Percentiles rank a stretch among this genome's conserved stretches.
Conservation (phyloP, 2,797 vertebrate genomes). For the Peromyscus eremicus region DNA sequence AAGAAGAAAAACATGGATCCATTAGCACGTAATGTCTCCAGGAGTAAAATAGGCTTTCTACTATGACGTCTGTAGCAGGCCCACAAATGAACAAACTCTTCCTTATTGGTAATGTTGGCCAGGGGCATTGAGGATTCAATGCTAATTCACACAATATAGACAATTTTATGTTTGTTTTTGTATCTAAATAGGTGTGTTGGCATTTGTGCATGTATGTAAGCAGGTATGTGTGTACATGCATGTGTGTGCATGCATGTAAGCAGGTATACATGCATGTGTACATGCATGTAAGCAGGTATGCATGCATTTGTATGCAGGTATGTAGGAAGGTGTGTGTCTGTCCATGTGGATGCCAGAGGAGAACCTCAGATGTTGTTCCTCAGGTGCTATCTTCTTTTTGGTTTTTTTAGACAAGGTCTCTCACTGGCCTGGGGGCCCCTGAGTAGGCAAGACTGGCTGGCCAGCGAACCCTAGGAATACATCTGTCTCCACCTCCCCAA, state of each 20-base stretch:
- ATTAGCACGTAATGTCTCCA: constrained; percentile 79
- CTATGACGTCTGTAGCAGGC: constrained; percentile 69
- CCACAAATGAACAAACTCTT: neutral
- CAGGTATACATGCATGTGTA: too few relatives aligned
- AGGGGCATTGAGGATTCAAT: neutral
- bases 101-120: neutral
- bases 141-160: neutral
- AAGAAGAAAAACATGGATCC: constrained; percentile 79
- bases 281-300: neutral
- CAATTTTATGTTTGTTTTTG: neutral
- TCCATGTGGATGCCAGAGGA: neutral
- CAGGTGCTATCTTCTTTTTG: neutral
- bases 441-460: neutral
- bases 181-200: neutral
- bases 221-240: neutral
- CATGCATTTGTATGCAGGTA: neutral
- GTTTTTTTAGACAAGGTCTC: neutral
- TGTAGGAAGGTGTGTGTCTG: neutral
- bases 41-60: constrained; percentile 74
- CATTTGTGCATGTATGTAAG: neutral
- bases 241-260: neutral
- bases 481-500: neutral
- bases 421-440: neutral
- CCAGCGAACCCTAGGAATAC: neutral
- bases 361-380: neutral